Percentiles rank a stretch among this genome's conserved stretches.
phyloP scores from a whole-genome alignment of 2,888 invertebrate genomes.

The Drosophila koepferae region DNA sequence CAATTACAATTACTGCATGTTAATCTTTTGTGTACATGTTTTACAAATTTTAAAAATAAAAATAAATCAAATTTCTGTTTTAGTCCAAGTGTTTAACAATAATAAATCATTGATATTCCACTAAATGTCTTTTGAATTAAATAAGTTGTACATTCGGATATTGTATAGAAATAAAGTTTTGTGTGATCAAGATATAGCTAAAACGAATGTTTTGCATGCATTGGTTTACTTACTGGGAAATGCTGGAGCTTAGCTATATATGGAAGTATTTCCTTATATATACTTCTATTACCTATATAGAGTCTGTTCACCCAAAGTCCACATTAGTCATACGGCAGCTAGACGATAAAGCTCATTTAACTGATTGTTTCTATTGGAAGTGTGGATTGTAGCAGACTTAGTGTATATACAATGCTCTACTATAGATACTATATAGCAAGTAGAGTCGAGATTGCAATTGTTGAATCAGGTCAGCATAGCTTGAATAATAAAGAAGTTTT shows the following conservation, averaged over 20 bases:
- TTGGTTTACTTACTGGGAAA: neutral
- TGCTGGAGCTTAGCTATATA: neutral
- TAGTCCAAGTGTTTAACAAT: constrained; percentile 27
- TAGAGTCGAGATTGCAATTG: neutral
- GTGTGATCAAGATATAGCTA: neutral
- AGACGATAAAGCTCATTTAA: neutral
- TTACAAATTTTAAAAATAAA: constrained; percentile 53
- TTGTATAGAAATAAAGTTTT: constrained; percentile 1
- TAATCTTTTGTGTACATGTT: constrained; percentile 63
- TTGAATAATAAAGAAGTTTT: constrained; percentile 1
- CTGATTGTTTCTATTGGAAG: neutral
- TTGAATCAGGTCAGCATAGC: constrained; percentile 9
- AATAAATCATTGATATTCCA: constrained; percentile 36
- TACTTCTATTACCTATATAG: neutral
- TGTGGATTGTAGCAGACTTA: neutral
- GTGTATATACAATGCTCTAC: neutral
- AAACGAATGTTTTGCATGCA: neutral
- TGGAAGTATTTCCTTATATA: neutral
- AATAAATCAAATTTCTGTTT: constrained; percentile 13
- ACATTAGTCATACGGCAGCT: neutral
- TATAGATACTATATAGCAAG: neutral
- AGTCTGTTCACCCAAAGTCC: neutral
- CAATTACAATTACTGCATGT: constrained; percentile 60
- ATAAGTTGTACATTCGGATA: neutral
- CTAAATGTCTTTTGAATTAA: neutral